phyloP scores from a whole-genome alignment of 53 echinoderm and acorn worm genomes.

The Temnopleurus reevesii region DNA sequence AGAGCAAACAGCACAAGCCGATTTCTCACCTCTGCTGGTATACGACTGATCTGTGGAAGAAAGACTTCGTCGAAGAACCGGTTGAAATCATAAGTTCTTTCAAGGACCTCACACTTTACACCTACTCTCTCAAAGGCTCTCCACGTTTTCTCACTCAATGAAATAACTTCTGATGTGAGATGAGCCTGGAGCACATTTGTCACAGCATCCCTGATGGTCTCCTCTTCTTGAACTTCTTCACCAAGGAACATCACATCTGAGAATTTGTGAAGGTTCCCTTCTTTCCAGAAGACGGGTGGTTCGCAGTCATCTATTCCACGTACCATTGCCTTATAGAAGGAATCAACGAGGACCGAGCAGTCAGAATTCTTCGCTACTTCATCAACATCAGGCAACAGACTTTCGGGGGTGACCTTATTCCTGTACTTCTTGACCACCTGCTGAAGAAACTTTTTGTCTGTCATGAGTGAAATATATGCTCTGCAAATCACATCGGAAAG shows the following conservation, averaged over 20 bases:
- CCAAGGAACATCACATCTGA: slow-evolving; percentile 1
- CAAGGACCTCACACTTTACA: not conserved
- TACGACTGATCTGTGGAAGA: not conserved
- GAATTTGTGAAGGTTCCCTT: not conserved
- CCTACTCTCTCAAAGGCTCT: slow-evolving; percentile 21
- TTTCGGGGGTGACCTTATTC: not conserved
- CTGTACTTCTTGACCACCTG: not conserved
- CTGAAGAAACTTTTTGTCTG: not conserved
- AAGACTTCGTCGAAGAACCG: slow-evolving; percentile 52
- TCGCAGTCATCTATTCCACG: not conserved
- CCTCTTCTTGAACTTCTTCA: not conserved
- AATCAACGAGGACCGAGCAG: slow-evolving; percentile 34
- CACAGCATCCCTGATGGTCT: not conserved
- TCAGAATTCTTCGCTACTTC: slow-evolving; percentile 27
- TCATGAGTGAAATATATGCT: slow-evolving; percentile 56
- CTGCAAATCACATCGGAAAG: slow-evolving; percentile 50
- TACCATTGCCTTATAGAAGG: slow-evolving; percentile 54
- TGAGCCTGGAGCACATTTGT: not conserved
- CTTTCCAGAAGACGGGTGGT: slow-evolving; percentile 53
- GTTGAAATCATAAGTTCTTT: slow-evolving; percentile 36
- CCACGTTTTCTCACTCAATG: slow-evolving; percentile 1
- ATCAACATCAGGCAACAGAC: slow-evolving; percentile 56
- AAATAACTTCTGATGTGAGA: not conserved
- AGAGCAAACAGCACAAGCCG: slow-evolving; percentile 41
- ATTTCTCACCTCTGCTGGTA: not conserved